Base-by-base conservation (phyloP, 2,113 vertebrate species). In the Puntigrus tetrazona region DNA sequence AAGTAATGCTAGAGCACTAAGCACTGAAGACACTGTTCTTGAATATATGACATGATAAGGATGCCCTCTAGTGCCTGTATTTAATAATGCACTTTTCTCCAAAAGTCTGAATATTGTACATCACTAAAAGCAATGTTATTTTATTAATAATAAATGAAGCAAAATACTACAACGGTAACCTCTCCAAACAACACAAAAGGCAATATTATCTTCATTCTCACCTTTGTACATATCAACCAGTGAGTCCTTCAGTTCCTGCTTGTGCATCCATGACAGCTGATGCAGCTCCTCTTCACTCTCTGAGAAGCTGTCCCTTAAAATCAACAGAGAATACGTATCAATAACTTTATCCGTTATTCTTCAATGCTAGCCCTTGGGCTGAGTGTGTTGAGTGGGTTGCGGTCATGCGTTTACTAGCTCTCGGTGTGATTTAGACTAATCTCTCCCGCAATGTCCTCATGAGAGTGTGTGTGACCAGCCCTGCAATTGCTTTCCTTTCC, bases 191-290 rank as follows among this genome's bases (percentile, higher is more conserved):
- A 34, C 29, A 50, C 41, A 27, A 45, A 50, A 7, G 45, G 43
- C 22, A 72, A 5, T 1, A 25, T 25, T 50, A n/a, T 57, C 13
- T 79, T 57, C 1, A 50, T 41, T 41, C 45, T 83, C 69, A 93
- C 91, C 92, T 94, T 65, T 86, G 90, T 90, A 92, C 84, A 92
- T 88, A 87, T 93, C 89, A 90, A 93, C 86, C 74, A 90, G 87
- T 0, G 90, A 91, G 36, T 90, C 91, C 86, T 2, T 0, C n/a
- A 95, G 93, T 82, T 92, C 86, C 75, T 87, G 87, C 82, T 86
- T 92, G 5, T 83, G 61, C n/a, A 84, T 88, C 89, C 90, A 87
- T 36, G 72, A 73, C 57, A 85, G 1, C 22, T 55, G 3, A 41
- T 22, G 52, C 59, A 85, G 80, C 1, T 91, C 86, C 47, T 84